Conservation (phyloP, 2,888 invertebrate genomes). For the Diarsia rubi region DNA sequence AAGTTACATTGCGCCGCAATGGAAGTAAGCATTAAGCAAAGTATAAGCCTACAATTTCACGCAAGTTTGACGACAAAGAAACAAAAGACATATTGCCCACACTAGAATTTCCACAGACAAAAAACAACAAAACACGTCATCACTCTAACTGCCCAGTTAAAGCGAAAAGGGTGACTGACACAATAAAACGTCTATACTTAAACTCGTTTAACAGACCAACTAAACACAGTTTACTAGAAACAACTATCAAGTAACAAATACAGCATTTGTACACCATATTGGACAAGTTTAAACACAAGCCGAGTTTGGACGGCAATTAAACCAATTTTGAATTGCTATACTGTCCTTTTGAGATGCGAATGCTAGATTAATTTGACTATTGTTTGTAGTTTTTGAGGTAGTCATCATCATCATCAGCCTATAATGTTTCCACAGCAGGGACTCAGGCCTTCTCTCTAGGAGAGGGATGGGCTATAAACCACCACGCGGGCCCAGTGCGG, state of each 20-base stretch:
- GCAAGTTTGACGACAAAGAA: neutral
- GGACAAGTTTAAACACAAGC: conserved; percentile 30
- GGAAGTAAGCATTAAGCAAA: neutral
- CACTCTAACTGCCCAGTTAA: neutral
- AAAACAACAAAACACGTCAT: neutral
- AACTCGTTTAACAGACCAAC: conserved; percentile 20
- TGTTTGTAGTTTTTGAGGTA: conserved; percentile 4
- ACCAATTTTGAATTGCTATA: conserved; percentile 34
- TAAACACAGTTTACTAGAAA: conserved; percentile 9
- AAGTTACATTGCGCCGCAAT: too few relatives aligned
- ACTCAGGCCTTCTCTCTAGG: too few relatives aligned
- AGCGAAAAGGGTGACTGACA: conserved; percentile 19
- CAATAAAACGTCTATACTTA: conserved; percentile 13
- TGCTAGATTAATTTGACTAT: conserved; percentile 8
- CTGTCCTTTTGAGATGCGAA: conserved; percentile 17
- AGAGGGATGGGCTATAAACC: too few relatives aligned
- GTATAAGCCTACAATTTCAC: too few relatives aligned
- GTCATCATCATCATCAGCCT: too few relatives aligned
- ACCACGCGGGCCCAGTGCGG: too few relatives aligned
- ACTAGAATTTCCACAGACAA: neutral
- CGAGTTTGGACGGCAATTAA: conserved; percentile 38
- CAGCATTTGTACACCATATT: conserved; percentile 27
- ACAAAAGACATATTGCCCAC: neutral
- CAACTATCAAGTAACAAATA: conserved; percentile 26
- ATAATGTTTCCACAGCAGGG: too few relatives aligned